Conservation (phyloP, 1,140 invertebrate genomes). For the Danaus plexippus region DNA sequence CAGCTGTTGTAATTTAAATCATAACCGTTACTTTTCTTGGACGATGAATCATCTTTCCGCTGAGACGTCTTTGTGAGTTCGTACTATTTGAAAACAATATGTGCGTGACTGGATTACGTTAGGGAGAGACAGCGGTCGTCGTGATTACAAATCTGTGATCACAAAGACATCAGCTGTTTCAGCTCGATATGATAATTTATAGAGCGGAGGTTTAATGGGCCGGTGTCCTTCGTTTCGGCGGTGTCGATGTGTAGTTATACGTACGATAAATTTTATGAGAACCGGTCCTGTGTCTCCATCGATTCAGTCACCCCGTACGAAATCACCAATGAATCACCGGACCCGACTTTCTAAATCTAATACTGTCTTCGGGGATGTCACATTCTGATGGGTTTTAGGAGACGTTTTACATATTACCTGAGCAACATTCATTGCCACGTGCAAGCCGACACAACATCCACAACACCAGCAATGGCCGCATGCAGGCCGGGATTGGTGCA, state of each 20-base stretch:
- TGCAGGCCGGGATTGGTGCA: slow-evolving; percentile 70
- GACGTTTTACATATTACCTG: not conserved
- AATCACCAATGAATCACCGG: slow-evolving; percentile 45
- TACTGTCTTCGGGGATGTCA: slow-evolving; percentile 1
- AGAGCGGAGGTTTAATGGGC: slow-evolving; percentile 12
- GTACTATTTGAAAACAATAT: too few relatives aligned
- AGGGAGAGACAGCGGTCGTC: slow-evolving; percentile 8
- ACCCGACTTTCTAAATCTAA: slow-evolving; percentile 31
- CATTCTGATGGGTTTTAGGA: slow-evolving; percentile 8
- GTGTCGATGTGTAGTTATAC: slow-evolving; percentile 33
- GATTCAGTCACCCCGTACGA: slow-evolving; percentile 48
- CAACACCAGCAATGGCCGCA: slow-evolving; percentile 46
- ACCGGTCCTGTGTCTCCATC: slow-evolving; percentile 56
- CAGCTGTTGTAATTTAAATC: slow-evolving; percentile 64
- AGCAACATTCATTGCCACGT: slow-evolving; percentile 30
- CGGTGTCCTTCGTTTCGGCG: slow-evolving; percentile 45
- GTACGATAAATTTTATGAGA: slow-evolving; percentile 56
- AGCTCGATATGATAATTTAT: slow-evolving; percentile 19
- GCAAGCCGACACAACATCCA: slow-evolving; percentile 28
- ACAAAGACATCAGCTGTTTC: slow-evolving; percentile 45
- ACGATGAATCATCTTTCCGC: slow-evolving; percentile 65
- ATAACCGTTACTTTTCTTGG: slow-evolving; percentile 63
- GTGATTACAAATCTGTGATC: slow-evolving; percentile 4
- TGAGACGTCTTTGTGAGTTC: slow-evolving; percentile 27
- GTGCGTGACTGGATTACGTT: too few relatives aligned